These are phyloP conservation scores for Eulemur rubriventer DNA, from an alignment of 2,797 vertebrate species.

Conservation along the genomic window DNA sequence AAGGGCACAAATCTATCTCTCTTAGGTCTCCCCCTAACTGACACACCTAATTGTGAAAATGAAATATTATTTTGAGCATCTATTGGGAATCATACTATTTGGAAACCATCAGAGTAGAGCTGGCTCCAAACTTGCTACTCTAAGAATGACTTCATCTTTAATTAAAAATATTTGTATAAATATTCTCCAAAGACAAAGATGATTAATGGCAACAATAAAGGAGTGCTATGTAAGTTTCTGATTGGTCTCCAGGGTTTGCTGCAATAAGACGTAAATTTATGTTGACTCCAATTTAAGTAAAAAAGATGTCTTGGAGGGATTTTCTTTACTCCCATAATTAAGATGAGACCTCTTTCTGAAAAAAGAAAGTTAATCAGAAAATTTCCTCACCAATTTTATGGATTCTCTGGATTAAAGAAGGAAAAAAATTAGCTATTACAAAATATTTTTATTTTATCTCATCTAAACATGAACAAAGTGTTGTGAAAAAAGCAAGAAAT, in stretches of 20 bases:
- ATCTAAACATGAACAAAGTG: neutral
- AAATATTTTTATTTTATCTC: conserved; percentile 23
- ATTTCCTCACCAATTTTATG: neutral
- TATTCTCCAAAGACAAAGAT: conserved; percentile 28
- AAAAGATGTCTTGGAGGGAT: neutral
- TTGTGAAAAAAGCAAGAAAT: neutral
- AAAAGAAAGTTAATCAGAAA: neutral
- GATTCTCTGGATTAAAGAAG: neutral
- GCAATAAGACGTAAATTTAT: conserved; percentile 4
- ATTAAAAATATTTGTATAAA: conserved; percentile 52
- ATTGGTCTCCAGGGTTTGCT: conserved; percentile 49
- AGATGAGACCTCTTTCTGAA: neutral
- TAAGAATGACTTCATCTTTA: conserved; percentile 59
- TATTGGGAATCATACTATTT: conserved; percentile 6
- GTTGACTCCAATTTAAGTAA: neutral
- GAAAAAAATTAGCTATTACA: neutral
- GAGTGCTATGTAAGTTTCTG: neutral
- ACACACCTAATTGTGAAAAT: neutral
- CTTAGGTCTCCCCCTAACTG: conserved; percentile 22
- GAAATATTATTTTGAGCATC: neutral
- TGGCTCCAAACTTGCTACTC: neutral
- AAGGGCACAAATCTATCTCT: conserved; percentile 1
- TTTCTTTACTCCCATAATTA: neutral
- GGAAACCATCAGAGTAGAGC: neutral
- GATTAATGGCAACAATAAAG: conserved; percentile 26